Evolutionary conservation across 2,113 vertebrate genomes (phyloP), one percentile per base, ranked within the genome.

Genomic region (Urocolius indicus): DNA sequence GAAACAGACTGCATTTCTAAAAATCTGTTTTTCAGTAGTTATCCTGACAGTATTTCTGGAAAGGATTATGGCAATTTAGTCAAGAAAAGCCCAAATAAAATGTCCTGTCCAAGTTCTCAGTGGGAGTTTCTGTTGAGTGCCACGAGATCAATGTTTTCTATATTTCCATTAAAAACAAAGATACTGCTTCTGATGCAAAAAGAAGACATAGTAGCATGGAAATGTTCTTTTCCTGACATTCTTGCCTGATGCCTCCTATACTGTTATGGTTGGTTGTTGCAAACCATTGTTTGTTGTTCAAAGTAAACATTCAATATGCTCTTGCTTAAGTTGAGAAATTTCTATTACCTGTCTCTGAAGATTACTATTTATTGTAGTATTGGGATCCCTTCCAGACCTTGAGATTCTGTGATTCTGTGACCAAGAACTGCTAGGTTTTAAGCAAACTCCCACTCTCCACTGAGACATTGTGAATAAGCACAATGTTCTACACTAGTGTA

Each of bases 161-260:
- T 29, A 16, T 65, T 61, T 45, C 15, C 43, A 23, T n/a, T 65
- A 8, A 19, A 55, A 61, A 0, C 20, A 17, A 8, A 45, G 14
- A 52, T 30, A 15, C 17, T 85, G 38, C 14, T 17, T n/a, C 57
- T 78, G 55, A 21, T 67, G 66, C 26, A 30, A 24, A 49, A 62
- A 54, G 17, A 43, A 18, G 65, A 21, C 8, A 8, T 26, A 23
- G 6, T 77, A 26, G 30, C 2, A 5, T 0, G 1, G 52, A 45
- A 41, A 26, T 30, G 13, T 30, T 57, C 48, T 75, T 75, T 9
- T 16, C 23, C 46, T 59, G 7, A 6, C 9, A 11, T 78, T 73
- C 27, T 41, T 69, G 30, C 58, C 45, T 45, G 38, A 26, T 72
- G 38, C n/a, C 22, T 75, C 20, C 30, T 4, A 0, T 43, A 26